Base-by-base conservation (phyloP, 2,888 invertebrate genomes). In the Stomorhina lunata region DNA sequence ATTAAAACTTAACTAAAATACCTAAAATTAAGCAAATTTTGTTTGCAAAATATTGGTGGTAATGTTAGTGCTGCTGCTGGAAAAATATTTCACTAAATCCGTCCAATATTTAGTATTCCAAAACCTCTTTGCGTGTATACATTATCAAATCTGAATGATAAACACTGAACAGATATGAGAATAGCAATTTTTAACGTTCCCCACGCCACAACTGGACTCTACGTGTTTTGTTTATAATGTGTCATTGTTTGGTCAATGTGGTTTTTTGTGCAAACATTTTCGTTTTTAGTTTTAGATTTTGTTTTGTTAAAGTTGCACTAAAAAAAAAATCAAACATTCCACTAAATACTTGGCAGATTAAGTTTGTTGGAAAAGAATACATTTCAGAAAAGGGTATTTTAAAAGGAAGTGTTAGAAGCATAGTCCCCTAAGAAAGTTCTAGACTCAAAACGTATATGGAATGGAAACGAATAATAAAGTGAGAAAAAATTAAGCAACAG, bases 271-370 rank as follows among this genome's bases (percentile, higher is more conserved):
- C 43, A 43, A n/a, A n/a, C n/a, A n/a, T n/a, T n/a, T n/a, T n/a
- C n/a, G n/a, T n/a, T 17, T 43, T 43, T 43, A 17, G 17, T 43
- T 17, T 43, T 15, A 20, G 20, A 57, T 32, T 63, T 45, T 63
- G 29, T 43, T 45, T 20, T 29, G 10, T 63, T 63, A n/a, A n/a
- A n/a, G n/a, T 63, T 20, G 12, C 17, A 45, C 15, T 4, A n/a
- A 45, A 15, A 10, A 29, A 9, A 29, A 7, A 4, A 25, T 25
- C 25, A 5, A 10, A 12, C 6, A 37, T 45, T 43, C 63, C 45
- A 29, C 63, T 63, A 63, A 63, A 63, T 45, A 63, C 43, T 12
- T 25, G 63, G 45, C 63, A 45, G 45, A 45, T 29, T 63, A 45
- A 17, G 43, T n/a, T n/a, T n/a, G n/a, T 43, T 43, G 43, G 4